Evolutionary conservation across 2,113 vertebrate genomes (phyloP).

Genomic region (Chaenocephalus aceratus): DNA sequence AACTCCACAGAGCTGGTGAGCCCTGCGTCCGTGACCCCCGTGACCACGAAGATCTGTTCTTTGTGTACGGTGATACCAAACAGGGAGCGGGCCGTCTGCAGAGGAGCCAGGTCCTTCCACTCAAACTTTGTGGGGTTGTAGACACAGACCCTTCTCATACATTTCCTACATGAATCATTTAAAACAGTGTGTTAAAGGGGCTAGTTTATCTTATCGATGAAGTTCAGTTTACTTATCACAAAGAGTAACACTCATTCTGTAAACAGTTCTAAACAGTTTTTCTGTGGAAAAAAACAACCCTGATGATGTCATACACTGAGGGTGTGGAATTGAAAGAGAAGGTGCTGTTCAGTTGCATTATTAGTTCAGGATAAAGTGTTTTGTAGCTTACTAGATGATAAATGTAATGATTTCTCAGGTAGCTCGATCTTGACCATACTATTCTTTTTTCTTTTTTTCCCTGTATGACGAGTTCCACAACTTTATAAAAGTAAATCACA

Average conservation of each 20-base stretch:
- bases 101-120: conserved; percentile 93
- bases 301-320: background rate
- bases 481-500: background rate
- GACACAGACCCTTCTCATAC: conserved; percentile 88
- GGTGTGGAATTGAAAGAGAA: background rate
- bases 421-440: background rate
- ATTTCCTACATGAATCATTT: conserved; percentile 85
- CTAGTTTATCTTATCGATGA: background rate
- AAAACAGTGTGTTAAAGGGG: background rate
- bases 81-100: conserved; percentile 92
- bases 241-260: background rate
- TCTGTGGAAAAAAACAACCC: background rate
- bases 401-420: background rate
- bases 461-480: background rate
- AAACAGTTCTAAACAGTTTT: background rate
- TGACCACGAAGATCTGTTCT: conserved; percentile 89
- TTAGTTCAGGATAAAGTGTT: background rate
- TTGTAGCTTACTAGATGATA: background rate
- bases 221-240: background rate
- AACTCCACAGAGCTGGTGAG: conserved; percentile 91
- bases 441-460: background rate
- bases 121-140: conserved; percentile 95
- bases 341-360: background rate
- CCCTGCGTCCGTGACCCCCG: conserved; percentile 92
- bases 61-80: conserved; percentile 89